Conservation (phyloP, 1,140 invertebrate genomes). For the Drosophila hydei region DNA sequence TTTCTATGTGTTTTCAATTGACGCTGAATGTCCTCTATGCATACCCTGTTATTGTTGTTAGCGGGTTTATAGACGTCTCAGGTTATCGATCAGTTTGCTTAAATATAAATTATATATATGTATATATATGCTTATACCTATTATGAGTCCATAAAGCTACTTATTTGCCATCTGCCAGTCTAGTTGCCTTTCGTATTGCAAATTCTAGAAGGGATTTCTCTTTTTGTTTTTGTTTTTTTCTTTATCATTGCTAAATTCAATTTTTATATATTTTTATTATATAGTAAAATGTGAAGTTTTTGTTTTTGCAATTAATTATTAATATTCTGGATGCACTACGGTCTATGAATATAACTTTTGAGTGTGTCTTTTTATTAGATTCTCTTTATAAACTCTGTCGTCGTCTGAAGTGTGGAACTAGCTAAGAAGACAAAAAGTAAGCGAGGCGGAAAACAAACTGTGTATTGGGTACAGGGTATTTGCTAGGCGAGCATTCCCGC, state of each 20-base stretch:
- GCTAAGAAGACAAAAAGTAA: too few relatives aligned
- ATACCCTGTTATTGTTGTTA: conserved; percentile 8
- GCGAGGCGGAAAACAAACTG: too few relatives aligned
- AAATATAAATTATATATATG: background rate
- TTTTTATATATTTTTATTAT: conserved; percentile 8
- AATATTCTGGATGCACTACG: conserved; percentile 32
- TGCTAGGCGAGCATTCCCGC: conserved; percentile 19
- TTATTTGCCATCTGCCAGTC: conserved; percentile 27
- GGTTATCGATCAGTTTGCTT: conserved; percentile 22
- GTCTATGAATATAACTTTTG: conserved; percentile 2
- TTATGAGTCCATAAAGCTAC: conserved; percentile 36
- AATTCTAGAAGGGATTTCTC: background rate
- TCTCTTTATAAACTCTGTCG: too few relatives aligned
- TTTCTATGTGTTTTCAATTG: too few relatives aligned
- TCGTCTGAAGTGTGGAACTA: too few relatives aligned
- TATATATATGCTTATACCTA: conserved; percentile 5
- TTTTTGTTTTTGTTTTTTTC: too few relatives aligned
- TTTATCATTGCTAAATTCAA: conserved; percentile 3
- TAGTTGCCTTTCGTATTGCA: conserved; percentile 23
- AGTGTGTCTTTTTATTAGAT: too few relatives aligned
- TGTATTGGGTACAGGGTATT: conserved; percentile 35
- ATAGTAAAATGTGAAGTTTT: conserved; percentile 23
- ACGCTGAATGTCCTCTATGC: background rate
- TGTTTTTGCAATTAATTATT: conserved; percentile 3
- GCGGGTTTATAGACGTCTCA: conserved; percentile 16